A percentile compares a stretch with the other conserved stretches of the same genome.
These are phyloP conservation scores for Odontesthes bonariensis DNA, from an alignment of 2,113 vertebrate species.

Conservation along the genomic window DNA sequence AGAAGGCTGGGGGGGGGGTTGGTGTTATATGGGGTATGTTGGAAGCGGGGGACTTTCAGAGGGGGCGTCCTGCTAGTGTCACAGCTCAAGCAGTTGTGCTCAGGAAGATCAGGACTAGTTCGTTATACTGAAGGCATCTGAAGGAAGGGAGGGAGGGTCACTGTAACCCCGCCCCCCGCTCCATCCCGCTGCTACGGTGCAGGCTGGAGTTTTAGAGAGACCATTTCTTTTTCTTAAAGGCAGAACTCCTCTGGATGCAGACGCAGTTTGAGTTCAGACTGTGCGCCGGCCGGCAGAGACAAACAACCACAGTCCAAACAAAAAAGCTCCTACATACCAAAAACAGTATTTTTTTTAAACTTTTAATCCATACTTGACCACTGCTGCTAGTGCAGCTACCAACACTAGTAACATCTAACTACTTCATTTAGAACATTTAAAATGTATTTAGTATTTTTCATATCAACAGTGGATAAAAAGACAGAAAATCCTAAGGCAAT, in stretches of 20 bases:
- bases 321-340: neutral
- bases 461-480: slow-evolving; percentile 35
- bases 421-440: slow-evolving; percentile 25
- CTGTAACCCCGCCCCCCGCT: slow-evolving; percentile 24
- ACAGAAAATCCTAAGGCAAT: slow-evolving; percentile 19
- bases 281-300: slow-evolving; percentile 40
- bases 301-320: slow-evolving; percentile 42
- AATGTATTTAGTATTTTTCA: slow-evolving; percentile 15
- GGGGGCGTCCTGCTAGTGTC: slow-evolving; percentile 69
- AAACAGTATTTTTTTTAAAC: slow-evolving; percentile 9
- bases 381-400: slow-evolving; percentile 43
- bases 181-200: slow-evolving; percentile 54
- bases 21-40: slow-evolving; percentile 24
- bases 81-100: slow-evolving; percentile 76
- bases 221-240: neutral
- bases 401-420: slow-evolving; percentile 55
- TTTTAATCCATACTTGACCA: slow-evolving; percentile 22
- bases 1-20: slow-evolving; percentile 36
- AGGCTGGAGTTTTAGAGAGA: slow-evolving; percentile 57
- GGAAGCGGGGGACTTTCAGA: slow-evolving; percentile 18
- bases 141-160: slow-evolving; percentile 44
- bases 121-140: slow-evolving; percentile 55
- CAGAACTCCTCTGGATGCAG: slow-evolving; percentile 45
- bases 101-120: slow-evolving; percentile 73
- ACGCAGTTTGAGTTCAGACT: neutral